Evolutionary conservation across 2,113 vertebrate genomes (phyloP), one percentile per base, ranked within the genome.

Genomic region (Helogale parvula): DNA sequence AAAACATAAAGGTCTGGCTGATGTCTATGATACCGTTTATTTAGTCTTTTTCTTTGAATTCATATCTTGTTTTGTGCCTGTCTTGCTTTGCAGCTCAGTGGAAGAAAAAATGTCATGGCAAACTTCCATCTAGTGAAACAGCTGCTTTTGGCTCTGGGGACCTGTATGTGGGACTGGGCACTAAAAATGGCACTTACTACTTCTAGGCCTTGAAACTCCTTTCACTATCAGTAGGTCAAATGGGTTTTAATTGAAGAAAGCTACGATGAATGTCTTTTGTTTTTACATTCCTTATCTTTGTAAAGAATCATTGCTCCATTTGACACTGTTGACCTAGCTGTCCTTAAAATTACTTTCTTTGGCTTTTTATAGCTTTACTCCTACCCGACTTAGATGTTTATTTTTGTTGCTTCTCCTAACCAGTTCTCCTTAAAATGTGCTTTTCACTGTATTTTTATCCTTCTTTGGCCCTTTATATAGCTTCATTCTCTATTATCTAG

Each of bases 1-100:
- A 66, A 72, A 79, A 72, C 60, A 72, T 25, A 57, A 38, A 14
- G 21, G n/a, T 71, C 65, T 81, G 84, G 68, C 79, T 79, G 33
- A 83, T 50, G 60, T 86, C 83, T 92, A 45, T 7, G 23, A 52
- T 92, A 72, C 13, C 5, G 72, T 97, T 96, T 97, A 97, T 89
- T 85, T 47, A 82, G 87, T 90, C 90, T 77, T 90, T 90, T 93
- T 50, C 92, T 96, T 96, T 92, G 77, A 93, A 79, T 74, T 27
- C 14, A 5, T 71, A 29, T 95, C 79, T 96, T 91, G n/a, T 76
- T 90, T 66, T 86, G 50, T 93, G 82, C 76, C n/a, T 92, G 66
- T 77, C 57, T 95, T 89, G 31, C 45, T 90, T 96, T 79, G 72
- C 25, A 86, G 31, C 33, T 81, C 17, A 63, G 69, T 76, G 5